phyloP scores from a whole-genome alignment of 2,888 invertebrate species.

The Stenichneumon culpator region DNA sequence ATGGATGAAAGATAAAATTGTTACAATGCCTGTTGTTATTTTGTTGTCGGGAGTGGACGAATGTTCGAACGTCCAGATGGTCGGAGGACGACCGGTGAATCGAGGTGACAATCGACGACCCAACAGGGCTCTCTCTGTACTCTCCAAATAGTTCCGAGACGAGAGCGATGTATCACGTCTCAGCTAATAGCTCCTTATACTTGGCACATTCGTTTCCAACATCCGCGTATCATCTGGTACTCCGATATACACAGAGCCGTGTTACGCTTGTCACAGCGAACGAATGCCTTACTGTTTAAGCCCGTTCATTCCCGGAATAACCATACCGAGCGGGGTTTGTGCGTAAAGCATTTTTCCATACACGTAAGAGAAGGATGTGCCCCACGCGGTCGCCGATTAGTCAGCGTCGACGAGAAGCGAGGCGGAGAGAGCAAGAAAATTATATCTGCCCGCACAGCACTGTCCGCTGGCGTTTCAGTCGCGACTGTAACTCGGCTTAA shows the following conservation, averaged over 20 bases:
- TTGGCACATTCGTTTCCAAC: conserved; percentile 26
- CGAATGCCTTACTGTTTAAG: conserved; percentile 22
- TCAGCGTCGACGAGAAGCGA: conserved; percentile 59
- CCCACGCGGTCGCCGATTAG: conserved; percentile 65
- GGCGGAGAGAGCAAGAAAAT: conserved; percentile 13
- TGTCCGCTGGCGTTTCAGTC: conserved; percentile 61
- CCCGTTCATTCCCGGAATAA: conserved; percentile 47
- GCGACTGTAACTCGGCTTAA: conserved; percentile 54
- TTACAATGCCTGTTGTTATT: not conserved
- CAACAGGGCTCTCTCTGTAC: conserved; percentile 30
- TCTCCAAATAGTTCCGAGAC: conserved; percentile 20
- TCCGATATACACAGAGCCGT: not conserved
- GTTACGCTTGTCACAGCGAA: conserved; percentile 28
- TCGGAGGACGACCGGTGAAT: conserved; percentile 19
- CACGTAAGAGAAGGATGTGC: conserved; percentile 45
- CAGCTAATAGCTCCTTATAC: conserved; percentile 20
- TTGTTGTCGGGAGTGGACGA: conserved; percentile 1
- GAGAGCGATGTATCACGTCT: conserved; percentile 24
- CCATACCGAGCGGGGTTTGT: conserved; percentile 53
- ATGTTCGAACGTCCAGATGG: conserved; percentile 23
- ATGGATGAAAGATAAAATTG: not conserved
- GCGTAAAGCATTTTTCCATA: conserved; percentile 52
- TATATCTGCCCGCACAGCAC: conserved; percentile 28
- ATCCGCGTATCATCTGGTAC: conserved; percentile 37
- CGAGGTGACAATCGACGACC: conserved; percentile 59